Base-by-base conservation (phyloP, 2,113 vertebrate genomes). In the Rynchops niger region DNA sequence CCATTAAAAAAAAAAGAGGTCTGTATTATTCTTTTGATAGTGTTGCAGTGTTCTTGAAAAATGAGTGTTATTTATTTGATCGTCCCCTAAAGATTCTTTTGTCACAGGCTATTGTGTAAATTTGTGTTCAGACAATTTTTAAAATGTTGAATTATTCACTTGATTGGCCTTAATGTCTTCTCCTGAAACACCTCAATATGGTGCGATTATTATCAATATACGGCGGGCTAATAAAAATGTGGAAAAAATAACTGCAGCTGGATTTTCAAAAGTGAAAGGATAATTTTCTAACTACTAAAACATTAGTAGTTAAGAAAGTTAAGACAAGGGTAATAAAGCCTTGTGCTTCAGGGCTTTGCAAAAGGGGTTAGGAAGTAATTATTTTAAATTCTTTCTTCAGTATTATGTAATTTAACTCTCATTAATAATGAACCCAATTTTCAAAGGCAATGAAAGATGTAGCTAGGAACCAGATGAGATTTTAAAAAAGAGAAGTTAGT, bases 51-150 rank as follows among this genome's bases (percentile, higher is more conserved):
- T 93, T 95, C 94, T 95, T 95, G 96, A 97, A 89, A 97, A 97
- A 96, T 80, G 95, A 40, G 82, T 96, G 93, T 94, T 98, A 97
- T 96, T 97, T 98, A 97, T 96, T 96, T 97, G 91, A 97, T 95
- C 6, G n/a, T 95, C 88, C 97, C 96, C 97, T 20, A 14, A 96
- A 97, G 97, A 95, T 96, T 88, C 90, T 21, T 96, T 96, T 97
- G 97, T 98, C 97, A 97, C 91, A 93, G 87, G 89, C 95, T 97
- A 95, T 95, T 98, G 97, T 98, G 96, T 95, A 97, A 96, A 96
- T 97, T 92, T 95, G 83, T 97, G 96, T 97, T 96, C 98, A 97
- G 95, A 86, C 93, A 90, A 87, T 95, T 96, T 94, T 27, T 77
- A 61, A 97, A 94, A 93, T 45, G 95, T 92, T 94, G 95, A 98